A percentile compares a stretch with the other conserved stretches of the same genome.
phyloP scores from a whole-genome alignment of 2,888 invertebrate genomes.

The Xanthia icteritia region DNA sequence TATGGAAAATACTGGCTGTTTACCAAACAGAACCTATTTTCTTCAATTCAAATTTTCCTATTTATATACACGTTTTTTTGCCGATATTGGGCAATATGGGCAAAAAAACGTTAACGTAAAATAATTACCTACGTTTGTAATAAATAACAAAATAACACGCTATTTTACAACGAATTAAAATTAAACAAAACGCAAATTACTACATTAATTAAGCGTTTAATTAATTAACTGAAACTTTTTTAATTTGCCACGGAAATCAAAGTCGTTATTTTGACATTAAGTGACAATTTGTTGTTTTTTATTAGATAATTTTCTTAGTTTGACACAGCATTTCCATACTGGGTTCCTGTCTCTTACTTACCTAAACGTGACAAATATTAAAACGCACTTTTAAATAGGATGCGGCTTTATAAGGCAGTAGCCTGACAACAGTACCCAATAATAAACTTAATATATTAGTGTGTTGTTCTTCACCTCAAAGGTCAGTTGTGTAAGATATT shows the following conservation, averaged over 20 bases:
- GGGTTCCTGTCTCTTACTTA: neutral
- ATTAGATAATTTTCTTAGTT: neutral
- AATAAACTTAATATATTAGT: no score
- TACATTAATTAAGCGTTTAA: constrained; percentile 44
- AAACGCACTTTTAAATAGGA: no score
- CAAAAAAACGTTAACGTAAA: no score
- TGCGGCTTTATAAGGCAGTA: no score
- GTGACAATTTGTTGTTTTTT: constrained; percentile 26
- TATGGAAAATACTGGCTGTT: neutral
- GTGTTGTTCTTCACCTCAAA: no score
- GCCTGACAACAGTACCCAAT: no score
- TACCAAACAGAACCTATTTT: neutral
- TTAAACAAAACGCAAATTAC: constrained; percentile 46
- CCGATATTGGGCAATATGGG: neutral
- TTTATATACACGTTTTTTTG: neutral
- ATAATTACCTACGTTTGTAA: constrained; percentile 27
- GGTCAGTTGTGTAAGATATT: no score
- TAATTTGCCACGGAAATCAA: constrained; percentile 33
- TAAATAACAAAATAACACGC: constrained; percentile 57
- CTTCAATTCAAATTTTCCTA: neutral
- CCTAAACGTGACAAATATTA: no score
- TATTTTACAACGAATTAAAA: constrained; percentile 28
- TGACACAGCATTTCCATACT: constrained; percentile 1
- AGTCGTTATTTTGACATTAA: constrained; percentile 42
- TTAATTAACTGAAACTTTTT: constrained; percentile 49